Conservation (phyloP, 2,888 invertebrate species). For the Campopleginae sp. region DNA sequence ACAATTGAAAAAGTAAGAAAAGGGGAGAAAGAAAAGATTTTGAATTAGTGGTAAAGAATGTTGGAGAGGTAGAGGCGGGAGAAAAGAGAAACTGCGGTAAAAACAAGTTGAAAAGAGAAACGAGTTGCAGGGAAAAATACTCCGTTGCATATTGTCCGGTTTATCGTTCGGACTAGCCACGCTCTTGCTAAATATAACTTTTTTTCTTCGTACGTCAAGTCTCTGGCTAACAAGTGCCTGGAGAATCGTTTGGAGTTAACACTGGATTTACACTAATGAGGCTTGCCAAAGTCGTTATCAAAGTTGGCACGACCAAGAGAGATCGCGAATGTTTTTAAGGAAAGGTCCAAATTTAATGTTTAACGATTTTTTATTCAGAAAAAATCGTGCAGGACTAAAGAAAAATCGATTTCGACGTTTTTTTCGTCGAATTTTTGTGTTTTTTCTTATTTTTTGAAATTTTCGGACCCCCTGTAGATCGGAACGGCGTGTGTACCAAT, state of each 20-base stretch:
- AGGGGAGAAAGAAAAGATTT: slow-evolving; percentile 24
- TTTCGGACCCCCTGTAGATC: slow-evolving; percentile 4
- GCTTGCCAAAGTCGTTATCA: neutral
- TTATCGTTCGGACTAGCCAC: slow-evolving; percentile 47
- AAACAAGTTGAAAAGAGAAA: neutral
- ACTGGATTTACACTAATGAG: neutral
- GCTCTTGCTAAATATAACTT: slow-evolving; percentile 45
- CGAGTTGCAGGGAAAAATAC: slow-evolving; percentile 37
- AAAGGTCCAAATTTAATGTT: too few relatives aligned
- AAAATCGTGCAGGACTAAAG: too few relatives aligned
- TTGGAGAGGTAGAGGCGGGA: neutral
- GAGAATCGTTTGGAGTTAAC: slow-evolving; percentile 50
- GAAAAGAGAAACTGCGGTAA: neutral
- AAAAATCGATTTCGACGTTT: too few relatives aligned
- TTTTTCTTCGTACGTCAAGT: slow-evolving; percentile 28
- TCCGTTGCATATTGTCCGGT: slow-evolving; percentile 49
- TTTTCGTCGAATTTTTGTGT: neutral
- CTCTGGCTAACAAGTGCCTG: slow-evolving; percentile 12
- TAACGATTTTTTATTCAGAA: too few relatives aligned
- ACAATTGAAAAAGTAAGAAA: slow-evolving; percentile 36
- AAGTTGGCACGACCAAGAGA: too few relatives aligned
- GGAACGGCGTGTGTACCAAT: neutral
- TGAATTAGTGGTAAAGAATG: slow-evolving; percentile 8
- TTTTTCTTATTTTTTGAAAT: neutral
- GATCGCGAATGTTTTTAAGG: neutral